Evolutionary conservation across 2,888 invertebrate species (phyloP).

Genomic region (Epicampocera succincta): DNA sequence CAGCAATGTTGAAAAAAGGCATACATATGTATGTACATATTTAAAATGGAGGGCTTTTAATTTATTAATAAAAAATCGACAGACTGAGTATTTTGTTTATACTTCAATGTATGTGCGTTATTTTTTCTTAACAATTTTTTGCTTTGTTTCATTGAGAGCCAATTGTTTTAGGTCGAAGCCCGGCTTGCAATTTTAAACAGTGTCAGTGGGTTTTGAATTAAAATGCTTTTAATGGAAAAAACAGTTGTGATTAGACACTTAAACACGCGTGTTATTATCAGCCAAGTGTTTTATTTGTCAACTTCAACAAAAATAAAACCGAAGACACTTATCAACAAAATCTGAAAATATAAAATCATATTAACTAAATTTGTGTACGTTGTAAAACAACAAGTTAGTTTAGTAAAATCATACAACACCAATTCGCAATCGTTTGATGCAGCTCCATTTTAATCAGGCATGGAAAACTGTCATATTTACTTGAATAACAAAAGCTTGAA

Average conservation of each 20-base stretch:
- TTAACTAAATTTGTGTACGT: too few relatives aligned
- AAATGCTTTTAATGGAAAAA: conserved; percentile 29
- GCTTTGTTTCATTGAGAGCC: conserved; percentile 48
- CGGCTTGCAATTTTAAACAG: conserved; percentile 37
- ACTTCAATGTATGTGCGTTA: conserved; percentile 10
- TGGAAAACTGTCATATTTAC: background rate
- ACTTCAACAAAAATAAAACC: background rate
- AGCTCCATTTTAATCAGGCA: background rate
- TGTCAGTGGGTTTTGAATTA: conserved; percentile 20
- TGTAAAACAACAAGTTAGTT: too few relatives aligned
- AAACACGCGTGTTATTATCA: conserved; percentile 48
- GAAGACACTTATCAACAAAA: too few relatives aligned
- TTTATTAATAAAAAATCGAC: conserved; percentile 14
- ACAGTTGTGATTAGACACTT: conserved; percentile 55
- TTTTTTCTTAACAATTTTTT: conserved; percentile 1
- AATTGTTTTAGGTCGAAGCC: conserved; percentile 15
- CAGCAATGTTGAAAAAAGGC: conserved; percentile 11
- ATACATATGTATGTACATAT: background rate
- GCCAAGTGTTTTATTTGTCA: background rate
- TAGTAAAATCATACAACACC: background rate
- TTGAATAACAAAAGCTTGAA: too few relatives aligned
- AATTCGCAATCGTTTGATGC: background rate
- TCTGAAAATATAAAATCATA: too few relatives aligned
- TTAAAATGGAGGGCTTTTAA: conserved; percentile 15
- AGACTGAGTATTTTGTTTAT: background rate